These are phyloP conservation scores for Chloropsis hardwickii DNA, from an alignment of 2,113 vertebrate species.

Conservation along the genomic window DNA sequence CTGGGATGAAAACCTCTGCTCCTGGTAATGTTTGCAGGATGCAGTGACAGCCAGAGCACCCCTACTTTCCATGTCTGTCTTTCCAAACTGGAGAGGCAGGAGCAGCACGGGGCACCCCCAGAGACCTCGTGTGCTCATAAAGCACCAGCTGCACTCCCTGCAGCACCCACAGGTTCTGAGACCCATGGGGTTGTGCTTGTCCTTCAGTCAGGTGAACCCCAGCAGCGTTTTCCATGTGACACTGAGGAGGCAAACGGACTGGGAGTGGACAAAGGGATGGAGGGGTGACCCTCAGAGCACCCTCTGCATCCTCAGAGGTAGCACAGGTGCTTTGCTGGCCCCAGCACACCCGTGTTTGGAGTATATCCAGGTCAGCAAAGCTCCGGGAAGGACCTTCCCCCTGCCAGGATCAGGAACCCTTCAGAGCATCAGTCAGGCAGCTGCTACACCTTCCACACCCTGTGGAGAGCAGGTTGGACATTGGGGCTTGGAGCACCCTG, in stretches of 20 bases:
- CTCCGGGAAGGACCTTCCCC: background rate
- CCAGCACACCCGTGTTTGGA: background rate
- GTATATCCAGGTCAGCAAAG: background rate
- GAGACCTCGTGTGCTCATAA: background rate
- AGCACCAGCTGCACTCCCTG: background rate
- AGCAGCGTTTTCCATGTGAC: rapidly evolving
- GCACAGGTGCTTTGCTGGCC: background rate
- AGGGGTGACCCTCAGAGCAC: rapidly evolving
- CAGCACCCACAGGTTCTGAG: background rate
- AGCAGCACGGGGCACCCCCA: background rate
- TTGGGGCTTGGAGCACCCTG: rapidly evolving
- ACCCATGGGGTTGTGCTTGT: background rate
- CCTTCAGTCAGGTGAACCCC: background rate
- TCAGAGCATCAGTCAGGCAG: background rate
- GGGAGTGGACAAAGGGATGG: background rate
- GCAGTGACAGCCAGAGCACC: background rate
- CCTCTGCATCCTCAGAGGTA: background rate
- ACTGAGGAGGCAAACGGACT: background rate
- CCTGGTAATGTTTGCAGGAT: rapidly evolving
- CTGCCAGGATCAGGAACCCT: background rate
- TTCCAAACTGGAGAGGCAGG: background rate
- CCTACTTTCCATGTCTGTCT: rapidly evolving
- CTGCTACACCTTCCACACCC: background rate
- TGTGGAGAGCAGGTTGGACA: rapidly evolving
- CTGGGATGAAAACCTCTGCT: rapidly evolving